Conservation (phyloP, 2,888 invertebrate species). For the Tenodera sinensis region DNA sequence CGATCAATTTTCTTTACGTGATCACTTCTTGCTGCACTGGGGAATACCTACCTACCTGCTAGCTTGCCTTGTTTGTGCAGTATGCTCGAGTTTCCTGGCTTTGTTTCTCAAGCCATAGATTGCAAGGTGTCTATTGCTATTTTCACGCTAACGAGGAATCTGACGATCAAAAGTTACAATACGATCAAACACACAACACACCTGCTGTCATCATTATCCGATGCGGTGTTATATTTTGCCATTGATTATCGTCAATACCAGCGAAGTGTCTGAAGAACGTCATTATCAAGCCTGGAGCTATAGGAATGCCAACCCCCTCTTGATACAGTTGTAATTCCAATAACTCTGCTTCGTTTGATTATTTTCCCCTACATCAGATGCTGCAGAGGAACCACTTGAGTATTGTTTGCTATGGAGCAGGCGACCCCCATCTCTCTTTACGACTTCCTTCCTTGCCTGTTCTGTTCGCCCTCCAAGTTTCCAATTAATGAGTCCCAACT, state of each 20-base stretch:
- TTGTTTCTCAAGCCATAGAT: not conserved
- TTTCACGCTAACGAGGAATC: not conserved
- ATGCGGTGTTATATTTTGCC: not conserved
- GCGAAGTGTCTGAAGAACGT: not conserved
- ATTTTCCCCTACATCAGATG: not conserved
- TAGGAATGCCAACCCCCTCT: not conserved
- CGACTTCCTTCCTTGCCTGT: slow-evolving; percentile 17
- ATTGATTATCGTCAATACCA: not conserved
- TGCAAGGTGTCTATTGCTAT: not conserved
- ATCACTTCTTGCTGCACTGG: not conserved
- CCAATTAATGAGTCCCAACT: slow-evolving; percentile 28
- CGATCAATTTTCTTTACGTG: not conserved
- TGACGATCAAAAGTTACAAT: not conserved
- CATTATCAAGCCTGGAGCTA: not conserved
- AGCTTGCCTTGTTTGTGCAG: not conserved
- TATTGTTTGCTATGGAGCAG: not conserved
- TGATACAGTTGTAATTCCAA: not conserved
- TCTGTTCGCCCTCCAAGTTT: slow-evolving; percentile 24
- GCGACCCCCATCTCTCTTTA: not conserved
- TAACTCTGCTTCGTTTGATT: not conserved
- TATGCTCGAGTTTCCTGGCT: not conserved
- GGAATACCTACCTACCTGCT: too few relatives aligned
- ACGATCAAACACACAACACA: not conserved
- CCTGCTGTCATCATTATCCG: not conserved
- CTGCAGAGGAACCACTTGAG: not conserved